Conservation (phyloP, 2,113 vertebrate species). For the Nibea coibor region DNA sequence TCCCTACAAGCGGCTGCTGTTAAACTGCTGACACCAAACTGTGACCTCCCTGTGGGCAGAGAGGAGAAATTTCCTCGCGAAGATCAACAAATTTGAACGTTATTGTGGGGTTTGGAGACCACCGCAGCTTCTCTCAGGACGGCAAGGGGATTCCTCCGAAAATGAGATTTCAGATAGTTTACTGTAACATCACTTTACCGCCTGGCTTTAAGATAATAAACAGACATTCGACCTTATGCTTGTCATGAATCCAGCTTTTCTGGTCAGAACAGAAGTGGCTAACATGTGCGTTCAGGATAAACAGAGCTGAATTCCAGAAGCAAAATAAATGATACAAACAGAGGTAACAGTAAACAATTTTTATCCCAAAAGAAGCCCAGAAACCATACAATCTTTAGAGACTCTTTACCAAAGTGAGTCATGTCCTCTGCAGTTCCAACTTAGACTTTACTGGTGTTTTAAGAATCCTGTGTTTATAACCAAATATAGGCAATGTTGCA, state of each 20-base stretch:
- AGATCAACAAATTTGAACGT: slow-evolving; percentile 54
- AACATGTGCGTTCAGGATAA: slow-evolving; percentile 50
- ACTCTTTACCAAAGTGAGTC: slow-evolving; percentile 66
- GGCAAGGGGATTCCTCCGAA: slow-evolving; percentile 47
- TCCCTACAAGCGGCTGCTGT: slow-evolving; percentile 11
- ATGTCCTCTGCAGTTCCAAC: slow-evolving; percentile 33
- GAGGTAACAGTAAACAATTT: slow-evolving; percentile 68
- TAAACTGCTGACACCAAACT: slow-evolving; percentile 28
- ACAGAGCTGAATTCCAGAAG: slow-evolving; percentile 72
- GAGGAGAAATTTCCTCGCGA: slow-evolving; percentile 26
- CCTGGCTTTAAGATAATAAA: slow-evolving; percentile 55
- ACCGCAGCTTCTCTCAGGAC: slow-evolving; percentile 38
- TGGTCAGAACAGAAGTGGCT: slow-evolving; percentile 71
- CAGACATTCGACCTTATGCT: slow-evolving; percentile 55
- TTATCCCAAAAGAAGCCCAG: slow-evolving; percentile 42
- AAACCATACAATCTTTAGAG: slow-evolving; percentile 60
- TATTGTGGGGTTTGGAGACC: slow-evolving; percentile 49
- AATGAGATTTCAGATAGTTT: slow-evolving; percentile 53
- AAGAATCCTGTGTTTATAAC: slow-evolving; percentile 54
- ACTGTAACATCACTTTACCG: slow-evolving; percentile 46
- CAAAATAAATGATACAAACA: slow-evolving; percentile 69
- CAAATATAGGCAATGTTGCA: slow-evolving; percentile 60
- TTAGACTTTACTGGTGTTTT: slow-evolving; percentile 18
- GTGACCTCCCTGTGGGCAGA: slow-evolving; percentile 39
- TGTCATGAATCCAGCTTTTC: slow-evolving; percentile 44